Base-by-base conservation (phyloP, 2,113 vertebrate species). In the Carassius auratus region DNA sequence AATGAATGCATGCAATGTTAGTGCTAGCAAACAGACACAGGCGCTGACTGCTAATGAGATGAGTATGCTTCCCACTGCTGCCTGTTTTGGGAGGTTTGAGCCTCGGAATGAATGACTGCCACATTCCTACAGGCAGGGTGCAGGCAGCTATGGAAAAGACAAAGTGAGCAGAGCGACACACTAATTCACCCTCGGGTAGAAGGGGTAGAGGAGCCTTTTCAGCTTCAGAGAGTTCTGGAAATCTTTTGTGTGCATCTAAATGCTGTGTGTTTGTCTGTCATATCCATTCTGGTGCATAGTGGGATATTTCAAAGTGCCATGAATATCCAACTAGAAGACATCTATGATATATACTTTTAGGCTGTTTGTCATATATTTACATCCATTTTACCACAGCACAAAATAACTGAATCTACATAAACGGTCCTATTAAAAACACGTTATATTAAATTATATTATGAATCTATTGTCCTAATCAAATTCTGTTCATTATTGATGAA, bases 61-160 rank as follows among this genome's bases (percentile, higher is more conserved):
- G 73, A 74, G 73, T 84, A 61, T 52, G 57, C 8, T 91, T 92
- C 89, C 90, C 91, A 91, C 87, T 87, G 85, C 83, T 88, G 86
- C 83, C 90, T 86, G 68, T 90, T 89, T 90, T 88, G 84, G 91
- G 89, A 78, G 86, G 85, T 91, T 87, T 90, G 80, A 59, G 64
- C 88, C 87, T 87, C 90, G 90, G 91, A 94, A 88, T 94, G 94
- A 94, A 94, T 93, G 92, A 93, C 90, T 90, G 85, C 88, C 90
- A 89, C 92, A 93, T 93, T 93, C 94, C 92, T 88, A 86, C 87
- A 87, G 89, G 90, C 85, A 86, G 89, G 84, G 84, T 85, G 81
- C 68, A 89, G 80, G 89, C 86, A 86, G 89, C 74, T 90, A 88
- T 88, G 87, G 85, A 90, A 92, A 82, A 92, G 89, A 93, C 91